Conservation (phyloP, 2,888 invertebrate species). For the Eristalis tenax region DNA sequence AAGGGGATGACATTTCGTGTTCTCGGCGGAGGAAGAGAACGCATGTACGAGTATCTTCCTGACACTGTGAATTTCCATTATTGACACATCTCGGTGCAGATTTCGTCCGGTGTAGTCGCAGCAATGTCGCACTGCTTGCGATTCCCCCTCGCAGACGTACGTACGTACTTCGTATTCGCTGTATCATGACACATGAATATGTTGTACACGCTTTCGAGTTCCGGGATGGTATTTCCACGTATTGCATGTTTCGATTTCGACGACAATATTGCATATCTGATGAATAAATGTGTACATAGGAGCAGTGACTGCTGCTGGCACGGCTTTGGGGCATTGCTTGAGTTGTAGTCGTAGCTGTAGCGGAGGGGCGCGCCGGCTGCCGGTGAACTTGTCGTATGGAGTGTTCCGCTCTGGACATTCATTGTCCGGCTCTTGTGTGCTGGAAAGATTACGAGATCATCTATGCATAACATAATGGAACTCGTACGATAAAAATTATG, state of each 20-base stretch:
- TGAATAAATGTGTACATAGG: not conserved
- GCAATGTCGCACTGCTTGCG: not conserved
- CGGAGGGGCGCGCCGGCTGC: no score
- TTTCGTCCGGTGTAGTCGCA: conserved; percentile 7
- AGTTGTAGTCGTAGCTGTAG: no score
- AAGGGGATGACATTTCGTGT: conserved; percentile 17
- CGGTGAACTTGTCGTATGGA: not conserved
- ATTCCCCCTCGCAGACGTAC: not conserved
- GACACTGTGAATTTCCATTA: conserved; percentile 33
- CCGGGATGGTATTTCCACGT: not conserved
- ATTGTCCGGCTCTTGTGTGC: not conserved
- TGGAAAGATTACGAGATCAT: not conserved
- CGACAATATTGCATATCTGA: not conserved
- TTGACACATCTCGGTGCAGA: conserved; percentile 33
- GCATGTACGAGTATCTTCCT: not conserved
- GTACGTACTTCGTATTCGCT: not conserved
- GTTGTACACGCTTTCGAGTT: not conserved
- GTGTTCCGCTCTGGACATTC: not conserved
- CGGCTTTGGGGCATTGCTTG: not conserved
- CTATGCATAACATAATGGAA: not conserved
- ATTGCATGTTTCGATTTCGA: not conserved
- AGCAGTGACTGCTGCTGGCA: not conserved
- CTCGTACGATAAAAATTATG: not conserved
- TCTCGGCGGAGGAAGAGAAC: conserved; percentile 12
- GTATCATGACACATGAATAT: not conserved